Base-by-base conservation (phyloP, 2,113 vertebrate species). In the Ascaphus truei region DNA sequence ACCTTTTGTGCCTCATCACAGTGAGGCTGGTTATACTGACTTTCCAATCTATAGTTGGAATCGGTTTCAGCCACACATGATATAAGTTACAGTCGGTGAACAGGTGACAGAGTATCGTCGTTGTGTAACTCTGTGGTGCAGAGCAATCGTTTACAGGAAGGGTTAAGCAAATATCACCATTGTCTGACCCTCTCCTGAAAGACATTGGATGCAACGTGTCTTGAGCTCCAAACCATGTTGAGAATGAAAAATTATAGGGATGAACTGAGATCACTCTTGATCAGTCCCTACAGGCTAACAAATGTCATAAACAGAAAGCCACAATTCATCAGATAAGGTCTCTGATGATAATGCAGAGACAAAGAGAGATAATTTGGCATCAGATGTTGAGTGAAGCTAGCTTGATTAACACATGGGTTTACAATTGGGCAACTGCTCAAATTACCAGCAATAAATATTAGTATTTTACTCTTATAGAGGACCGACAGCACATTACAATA, bases 211-310 rank as follows among this genome's bases (percentile, higher is more conserved):
- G 12, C 50, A 22, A 34, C 41, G 34, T 55, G 63, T 55, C 50
- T 66, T 29, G 22, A 66, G 50, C 63, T 66, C 37, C 11, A 66
- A 66, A 66, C 50, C 63, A 39, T 45, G 52, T 45, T 16, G 26
- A 57, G 52, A 47, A 67, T 33, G 52, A 67, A 67, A 67, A 67
- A 57, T 57, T 47, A 57, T 67, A 67, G 53, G 52, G 37, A 67
- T 67, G 64, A 67, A 67, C 52, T 57, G 37, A 57, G 51, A 57
- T 67, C 52, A 57, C 52, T 67, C 51, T 67, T 57, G 64, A 57
- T 67, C 64, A 67, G 51, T 47, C 64, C 51, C 64, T 57, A 67
- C 64, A 57, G 64, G 52, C 51, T 67, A 67, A 47, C 52, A 67
- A 45, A 67, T 56, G 64, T 67, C 64, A 67, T 57, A 57, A 67